A percentile compares a stretch with the other conserved stretches of the same genome.
These are phyloP conservation scores for Cynopterus sphinx DNA, from an alignment of 2,797 vertebrate genomes.

Conservation along the genomic window DNA sequence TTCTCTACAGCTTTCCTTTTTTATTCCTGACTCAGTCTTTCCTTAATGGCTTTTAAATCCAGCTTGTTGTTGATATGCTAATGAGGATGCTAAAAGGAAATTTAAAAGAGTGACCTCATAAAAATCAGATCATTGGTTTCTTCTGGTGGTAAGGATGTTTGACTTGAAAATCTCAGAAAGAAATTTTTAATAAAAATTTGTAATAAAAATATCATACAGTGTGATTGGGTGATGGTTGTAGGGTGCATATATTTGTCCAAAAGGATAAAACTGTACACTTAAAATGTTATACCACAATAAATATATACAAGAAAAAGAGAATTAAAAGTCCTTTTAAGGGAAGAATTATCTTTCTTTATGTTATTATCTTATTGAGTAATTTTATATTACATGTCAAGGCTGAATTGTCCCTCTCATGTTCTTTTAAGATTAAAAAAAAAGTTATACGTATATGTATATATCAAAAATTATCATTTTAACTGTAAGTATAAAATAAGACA, in stretches of 20 bases:
- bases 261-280: background rate
- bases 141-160: background rate
- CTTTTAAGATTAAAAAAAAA: no score
- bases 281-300: background rate
- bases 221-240: background rate
- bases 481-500: background rate
- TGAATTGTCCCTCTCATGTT: background rate
- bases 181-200: background rate
- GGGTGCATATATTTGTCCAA: background rate
- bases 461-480: background rate
- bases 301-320: background rate
- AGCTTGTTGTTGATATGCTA: background rate
- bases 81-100: background rate
- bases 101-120: background rate
- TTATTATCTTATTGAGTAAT: background rate
- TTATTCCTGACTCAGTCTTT: background rate
- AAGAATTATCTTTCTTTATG: background rate
- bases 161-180: background rate
- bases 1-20: background rate
- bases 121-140: background rate
- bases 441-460: background rate
- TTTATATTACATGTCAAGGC: background rate
- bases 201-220: background rate
- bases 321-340: background rate
- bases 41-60: background rate